A percentile compares a stretch with the other conserved stretches of the same genome.
Conservation (phyloP, 2,888 invertebrate species). For the Ornithoptera priamus region DNA sequence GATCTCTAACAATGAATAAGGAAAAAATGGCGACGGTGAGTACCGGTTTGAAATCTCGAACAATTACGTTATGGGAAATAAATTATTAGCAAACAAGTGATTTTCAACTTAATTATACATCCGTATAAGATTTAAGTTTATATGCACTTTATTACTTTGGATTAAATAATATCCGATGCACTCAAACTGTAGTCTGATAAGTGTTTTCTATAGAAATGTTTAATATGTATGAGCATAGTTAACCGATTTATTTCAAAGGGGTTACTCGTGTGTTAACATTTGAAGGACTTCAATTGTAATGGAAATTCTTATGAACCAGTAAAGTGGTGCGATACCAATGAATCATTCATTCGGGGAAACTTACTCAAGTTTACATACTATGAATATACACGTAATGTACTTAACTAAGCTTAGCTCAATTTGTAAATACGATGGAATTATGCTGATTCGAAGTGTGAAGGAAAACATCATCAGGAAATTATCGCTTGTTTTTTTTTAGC, state of each 20-base stretch:
- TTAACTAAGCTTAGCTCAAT: neutral
- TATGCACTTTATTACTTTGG: neutral
- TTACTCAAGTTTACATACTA: neutral
- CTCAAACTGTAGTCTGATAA: neutral
- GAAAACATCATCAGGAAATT: too few relatives aligned
- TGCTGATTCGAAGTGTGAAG: too few relatives aligned
- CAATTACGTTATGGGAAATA: slow-evolving; percentile 8
- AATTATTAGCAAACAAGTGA: neutral
- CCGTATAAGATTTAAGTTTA: neutral
- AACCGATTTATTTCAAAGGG: neutral
- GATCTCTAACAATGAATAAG: slow-evolving; percentile 23
- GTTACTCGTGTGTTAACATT: neutral
- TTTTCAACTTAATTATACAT: neutral
- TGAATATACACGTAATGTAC: neutral
- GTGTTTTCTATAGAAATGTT: neutral
- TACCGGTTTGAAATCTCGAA: slow-evolving; percentile 25
- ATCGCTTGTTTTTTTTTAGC: too few relatives aligned
- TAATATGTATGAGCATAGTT: neutral
- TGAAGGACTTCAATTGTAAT: slow-evolving; percentile 10
- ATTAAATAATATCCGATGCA: slow-evolving; percentile 8
- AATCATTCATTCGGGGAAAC: slow-evolving; percentile 13
- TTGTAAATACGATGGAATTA: too few relatives aligned
- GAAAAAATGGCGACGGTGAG: slow-evolving; percentile 17
- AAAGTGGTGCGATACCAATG: neutral
- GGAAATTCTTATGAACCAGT: slow-evolving; percentile 17